Conservation (phyloP, 1,140 invertebrate species). For the Idris sp. region DNA sequence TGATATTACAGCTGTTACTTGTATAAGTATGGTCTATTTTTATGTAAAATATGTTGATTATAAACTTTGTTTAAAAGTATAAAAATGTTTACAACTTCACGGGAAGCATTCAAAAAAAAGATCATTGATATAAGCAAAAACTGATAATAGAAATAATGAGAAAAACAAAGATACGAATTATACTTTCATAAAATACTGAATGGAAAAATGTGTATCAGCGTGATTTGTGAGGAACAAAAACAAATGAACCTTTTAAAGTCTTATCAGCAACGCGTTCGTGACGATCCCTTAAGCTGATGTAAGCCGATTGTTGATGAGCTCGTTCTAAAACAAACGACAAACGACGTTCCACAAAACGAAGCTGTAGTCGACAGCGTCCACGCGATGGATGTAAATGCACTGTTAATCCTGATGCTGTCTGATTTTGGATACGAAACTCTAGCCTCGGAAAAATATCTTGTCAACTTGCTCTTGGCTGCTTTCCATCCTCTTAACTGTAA, state of each 20-base stretch:
- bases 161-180: not conserved
- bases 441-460: slow-evolving; percentile 42
- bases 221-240: slow-evolving; percentile 13
- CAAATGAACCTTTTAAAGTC: slow-evolving; percentile 44
- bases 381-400: slow-evolving; percentile 50
- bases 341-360: slow-evolving; percentile 47
- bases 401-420: slow-evolving; percentile 50
- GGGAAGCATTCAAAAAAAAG: too few species aligned
- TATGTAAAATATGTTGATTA: too few species aligned
- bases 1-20: too few species aligned
- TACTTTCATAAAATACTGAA: slow-evolving; percentile 1
- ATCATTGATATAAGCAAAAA: too few species aligned
- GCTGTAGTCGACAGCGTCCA: slow-evolving; percentile 49
- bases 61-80: too few species aligned
- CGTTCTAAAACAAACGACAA: slow-evolving; percentile 45
- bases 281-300: slow-evolving; percentile 54
- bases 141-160: too few species aligned
- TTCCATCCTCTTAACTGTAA: slow-evolving; percentile 32
- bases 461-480: slow-evolving; percentile 41
- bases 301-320: slow-evolving; percentile 59
- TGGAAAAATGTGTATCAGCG: not conserved
- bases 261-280: slow-evolving; percentile 38
- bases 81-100: too few species aligned
- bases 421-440: slow-evolving; percentile 49
- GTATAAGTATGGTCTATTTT: too few species aligned